Evolutionary conservation across 1,140 invertebrate species (phyloP), one percentile per base, ranked within the genome.

Genomic region (Neodiprion lecontei): DNA sequence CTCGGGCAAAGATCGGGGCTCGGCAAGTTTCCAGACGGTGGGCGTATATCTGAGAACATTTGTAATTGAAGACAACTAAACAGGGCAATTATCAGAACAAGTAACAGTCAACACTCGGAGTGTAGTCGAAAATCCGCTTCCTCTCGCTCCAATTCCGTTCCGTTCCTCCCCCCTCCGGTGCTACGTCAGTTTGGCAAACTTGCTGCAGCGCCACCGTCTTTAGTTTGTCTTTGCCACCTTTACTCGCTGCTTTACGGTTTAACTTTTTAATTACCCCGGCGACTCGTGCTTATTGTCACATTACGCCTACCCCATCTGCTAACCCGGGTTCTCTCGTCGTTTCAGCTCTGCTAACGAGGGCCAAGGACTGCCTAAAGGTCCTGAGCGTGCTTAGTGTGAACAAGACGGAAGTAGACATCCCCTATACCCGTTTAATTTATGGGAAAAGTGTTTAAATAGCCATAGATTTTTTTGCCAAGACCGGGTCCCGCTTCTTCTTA

Each of bases 201-300:
- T 69, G 48, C n/a, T 53, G 49, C 49, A 40, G 28, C 28, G 12
- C 69, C 47, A 68, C 69, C 67, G 48, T 61, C 72, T 73, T 75
- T 17, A 66, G 9, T 67, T 77, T 78, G 12, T 50, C 70, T 23
- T 28, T 72, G 50, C 65, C 73, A 72, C 68, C 66, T 67, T 73
- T 71, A 67, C 70, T 72, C 48, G 48, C 76, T 79, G 77, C 75
- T 83, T 84, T 82, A 78, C 79, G 75, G 79, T 79, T 83, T 83
- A 85, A 85, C 84, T 83, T 86, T 85, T 87, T 85, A 86, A 86
- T 85, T 85, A 83, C 80, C 80, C 78, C 75, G 78, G 77, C 81
- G 81, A 80, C 81, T 83, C 79, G 81, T 83, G 83, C 85, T 84
- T 83, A 80, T 81, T 78, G 75, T 79, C 74, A 72, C 77, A 80